Conservation (phyloP, 1,140 invertebrate species). For the Epicauta chinensis region DNA sequence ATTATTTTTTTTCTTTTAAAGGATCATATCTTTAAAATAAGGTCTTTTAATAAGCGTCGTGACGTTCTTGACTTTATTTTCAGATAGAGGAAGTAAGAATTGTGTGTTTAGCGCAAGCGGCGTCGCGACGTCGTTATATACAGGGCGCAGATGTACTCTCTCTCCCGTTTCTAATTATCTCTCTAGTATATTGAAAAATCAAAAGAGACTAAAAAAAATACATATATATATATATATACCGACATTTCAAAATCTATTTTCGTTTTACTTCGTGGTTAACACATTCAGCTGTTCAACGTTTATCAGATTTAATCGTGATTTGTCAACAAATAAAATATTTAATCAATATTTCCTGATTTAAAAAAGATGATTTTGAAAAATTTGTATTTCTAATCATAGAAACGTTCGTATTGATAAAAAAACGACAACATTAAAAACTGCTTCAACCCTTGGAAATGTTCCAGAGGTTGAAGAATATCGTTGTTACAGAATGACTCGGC, state of each 20-base stretch:
- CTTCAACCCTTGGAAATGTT: no score
- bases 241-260: slow-evolving; percentile 10
- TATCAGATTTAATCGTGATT: slow-evolving; percentile 13
- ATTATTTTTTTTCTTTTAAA: no score
- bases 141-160: slow-evolving; percentile 15
- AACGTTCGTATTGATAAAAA: no score
- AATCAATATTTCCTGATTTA: no score
- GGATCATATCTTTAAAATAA: no score
- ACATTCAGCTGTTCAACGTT: slow-evolving; percentile 14
- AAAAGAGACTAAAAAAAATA: slow-evolving; percentile 7
- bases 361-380: no score
- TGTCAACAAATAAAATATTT: neutral
- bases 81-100: slow-evolving; percentile 15
- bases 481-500: no score
- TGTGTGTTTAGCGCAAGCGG: slow-evolving; percentile 16
- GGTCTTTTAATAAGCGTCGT: neutral
- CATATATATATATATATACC: no score
- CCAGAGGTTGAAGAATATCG: no score
- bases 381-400: no score
- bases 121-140: slow-evolving; percentile 12
- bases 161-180: slow-evolving; percentile 13
- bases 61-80: slow-evolving; percentile 15
- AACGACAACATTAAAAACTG: no score
- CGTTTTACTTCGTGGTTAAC: slow-evolving; percentile 8
- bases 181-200: neutral